Percentiles rank a stretch among this genome's conserved stretches.
These are phyloP conservation scores for Hyles vespertilio DNA, from an alignment of 1,140 invertebrate genomes.

Conservation along the genomic window DNA sequence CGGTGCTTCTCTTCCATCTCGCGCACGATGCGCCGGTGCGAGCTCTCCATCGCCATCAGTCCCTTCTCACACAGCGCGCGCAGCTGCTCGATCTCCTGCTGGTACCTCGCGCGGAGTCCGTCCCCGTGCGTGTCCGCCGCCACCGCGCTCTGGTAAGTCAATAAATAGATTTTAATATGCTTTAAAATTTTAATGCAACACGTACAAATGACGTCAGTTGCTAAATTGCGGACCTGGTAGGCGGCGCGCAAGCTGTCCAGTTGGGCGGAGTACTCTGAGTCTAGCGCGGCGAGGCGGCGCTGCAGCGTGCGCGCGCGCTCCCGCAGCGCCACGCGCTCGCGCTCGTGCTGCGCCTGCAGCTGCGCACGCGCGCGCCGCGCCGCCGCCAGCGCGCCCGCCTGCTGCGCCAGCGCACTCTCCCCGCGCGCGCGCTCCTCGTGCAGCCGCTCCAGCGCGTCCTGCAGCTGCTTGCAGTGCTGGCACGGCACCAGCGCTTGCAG, in stretches of 20 bases:
- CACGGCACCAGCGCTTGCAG: slow-evolving; percentile 71
- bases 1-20: slow-evolving; percentile 91
- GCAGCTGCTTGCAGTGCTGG: slow-evolving; percentile 77
- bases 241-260: slow-evolving; percentile 83
- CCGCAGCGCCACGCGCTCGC: slow-evolving; percentile 64
- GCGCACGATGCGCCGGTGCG: slow-evolving; percentile 88
- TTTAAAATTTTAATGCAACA: background rate
- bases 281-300: slow-evolving; percentile 81
- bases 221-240: slow-evolving; percentile 74
- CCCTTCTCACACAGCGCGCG: slow-evolving; percentile 91
- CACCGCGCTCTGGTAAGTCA: slow-evolving; percentile 48
- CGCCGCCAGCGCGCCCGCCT: slow-evolving; percentile 59
- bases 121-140: slow-evolving; percentile 79
- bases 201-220: background rate
- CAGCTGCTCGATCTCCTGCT: slow-evolving; percentile 91
- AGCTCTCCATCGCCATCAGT: slow-evolving; percentile 90
- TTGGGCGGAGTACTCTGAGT: slow-evolving; percentile 86
- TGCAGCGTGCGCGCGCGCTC: slow-evolving; percentile 82
- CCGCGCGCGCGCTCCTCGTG: slow-evolving; percentile 49
- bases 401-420: slow-evolving; percentile 56
- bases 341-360: slow-evolving; percentile 64
- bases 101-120: slow-evolving; percentile 85
- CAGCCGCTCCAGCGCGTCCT: slow-evolving; percentile 73
- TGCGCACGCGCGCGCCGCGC: slow-evolving; percentile 54
- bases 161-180: too few relatives aligned